Conservation (phyloP, 2,888 invertebrate species). For the Epiblema foenella region DNA sequence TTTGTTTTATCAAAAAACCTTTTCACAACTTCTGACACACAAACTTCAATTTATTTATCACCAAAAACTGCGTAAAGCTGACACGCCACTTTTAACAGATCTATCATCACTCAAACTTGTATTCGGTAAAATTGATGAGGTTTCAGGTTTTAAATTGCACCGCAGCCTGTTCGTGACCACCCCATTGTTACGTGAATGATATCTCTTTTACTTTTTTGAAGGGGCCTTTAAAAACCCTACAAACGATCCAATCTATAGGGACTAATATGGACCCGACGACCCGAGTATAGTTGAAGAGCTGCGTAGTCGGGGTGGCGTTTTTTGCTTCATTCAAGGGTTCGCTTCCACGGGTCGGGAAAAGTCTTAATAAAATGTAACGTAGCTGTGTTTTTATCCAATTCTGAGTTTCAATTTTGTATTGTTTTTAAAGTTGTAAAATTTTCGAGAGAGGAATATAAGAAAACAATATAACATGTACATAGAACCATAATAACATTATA, state of each 20-base stretch:
- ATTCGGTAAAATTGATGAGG: conserved; percentile 36
- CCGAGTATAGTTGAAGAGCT: conserved; percentile 38
- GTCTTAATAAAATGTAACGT: conserved; percentile 10
- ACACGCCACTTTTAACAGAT: conserved; percentile 16
- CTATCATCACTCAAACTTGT: conserved; percentile 30
- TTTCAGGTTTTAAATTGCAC: conserved; percentile 43
- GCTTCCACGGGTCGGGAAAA: conserved; percentile 20
- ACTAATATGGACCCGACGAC: conserved; percentile 22
- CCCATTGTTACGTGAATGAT: conserved; percentile 43
- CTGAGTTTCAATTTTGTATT: background rate
- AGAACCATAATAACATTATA: no score
- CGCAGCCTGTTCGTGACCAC: conserved; percentile 41
- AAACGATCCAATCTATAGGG: conserved; percentile 42
- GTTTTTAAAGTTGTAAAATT: background rate
- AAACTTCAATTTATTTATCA: background rate
- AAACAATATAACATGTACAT: no score
- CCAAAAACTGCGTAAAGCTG: conserved; percentile 5
- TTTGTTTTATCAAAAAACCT: background rate
- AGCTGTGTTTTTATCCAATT: background rate
- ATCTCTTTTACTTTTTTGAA: conserved; percentile 44
- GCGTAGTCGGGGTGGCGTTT: conserved; percentile 31
- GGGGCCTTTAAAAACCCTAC: conserved; percentile 42
- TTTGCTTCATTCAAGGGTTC: conserved; percentile 32
- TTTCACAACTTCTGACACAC: background rate
- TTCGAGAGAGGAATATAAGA: background rate